A percentile compares a stretch with the other conserved stretches of the same genome.
phyloP scores from a whole-genome alignment of 2,113 vertebrate genomes.

The Picathartes gymnocephalus region DNA sequence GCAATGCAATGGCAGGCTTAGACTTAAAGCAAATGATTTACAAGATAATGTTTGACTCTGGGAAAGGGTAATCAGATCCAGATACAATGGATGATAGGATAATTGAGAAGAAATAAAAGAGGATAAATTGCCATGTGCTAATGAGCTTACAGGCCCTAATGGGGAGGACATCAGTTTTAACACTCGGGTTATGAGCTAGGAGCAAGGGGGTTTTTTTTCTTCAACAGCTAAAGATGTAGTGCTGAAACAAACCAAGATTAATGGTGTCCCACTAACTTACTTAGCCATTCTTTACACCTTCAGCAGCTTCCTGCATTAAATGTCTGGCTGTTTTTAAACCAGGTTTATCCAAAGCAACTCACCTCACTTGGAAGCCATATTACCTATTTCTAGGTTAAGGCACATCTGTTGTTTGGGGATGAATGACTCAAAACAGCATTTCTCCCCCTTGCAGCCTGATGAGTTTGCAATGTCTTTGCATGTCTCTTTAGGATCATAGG shows the following conservation, averaged over 20 bases:
- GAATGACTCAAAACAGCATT: conserved; percentile 42
- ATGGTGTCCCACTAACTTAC: conserved; percentile 75
- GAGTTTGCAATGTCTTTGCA: conserved; percentile 60
- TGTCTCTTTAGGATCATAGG: conserved; percentile 66
- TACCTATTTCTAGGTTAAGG: conserved; percentile 16
- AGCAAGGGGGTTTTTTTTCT: conserved; percentile 56
- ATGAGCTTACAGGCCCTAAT: conserved; percentile 84
- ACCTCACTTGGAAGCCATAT: conserved; percentile 3
- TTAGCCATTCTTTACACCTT: conserved; percentile 75
- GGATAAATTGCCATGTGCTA: conserved; percentile 84
- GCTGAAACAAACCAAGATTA: conserved; percentile 80
- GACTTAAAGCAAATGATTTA: conserved; percentile 85
- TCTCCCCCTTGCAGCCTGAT: conserved; percentile 42
- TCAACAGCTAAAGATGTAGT: conserved; percentile 70
- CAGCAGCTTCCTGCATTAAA: conserved; percentile 61
- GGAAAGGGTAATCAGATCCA: conserved; percentile 85
- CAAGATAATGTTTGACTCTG: conserved; percentile 86
- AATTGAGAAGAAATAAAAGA: conserved; percentile 88
- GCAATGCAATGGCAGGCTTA: conserved; percentile 69
- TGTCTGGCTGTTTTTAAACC: conserved; percentile 36
- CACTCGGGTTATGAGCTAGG: conserved; percentile 78
- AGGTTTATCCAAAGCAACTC: conserved; percentile 51
- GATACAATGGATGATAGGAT: conserved; percentile 86
- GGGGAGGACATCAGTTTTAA: conserved; percentile 84
- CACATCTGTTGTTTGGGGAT: conserved; percentile 35